These are phyloP conservation scores for Sphenopsis melanotis DNA, from an alignment of 2,797 vertebrate species.

Conservation along the genomic window DNA sequence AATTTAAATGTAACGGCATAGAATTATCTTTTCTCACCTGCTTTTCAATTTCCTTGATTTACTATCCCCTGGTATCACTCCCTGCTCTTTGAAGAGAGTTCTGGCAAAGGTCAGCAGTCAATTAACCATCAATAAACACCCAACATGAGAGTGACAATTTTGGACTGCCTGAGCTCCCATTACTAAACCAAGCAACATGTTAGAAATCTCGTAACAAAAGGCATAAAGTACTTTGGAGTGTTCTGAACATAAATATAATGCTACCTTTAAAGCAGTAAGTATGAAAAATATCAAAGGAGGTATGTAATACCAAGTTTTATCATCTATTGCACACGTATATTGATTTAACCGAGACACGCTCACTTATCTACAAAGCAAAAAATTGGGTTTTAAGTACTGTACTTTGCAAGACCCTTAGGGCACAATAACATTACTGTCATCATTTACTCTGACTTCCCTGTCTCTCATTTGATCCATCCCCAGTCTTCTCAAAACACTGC, in stretches of 20 bases:
- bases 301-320: slow-evolving; percentile 44
- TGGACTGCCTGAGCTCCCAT: not conserved
- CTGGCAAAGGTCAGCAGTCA: slow-evolving; percentile 49
- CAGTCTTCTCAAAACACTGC: not conserved
- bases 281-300: slow-evolving; percentile 48
- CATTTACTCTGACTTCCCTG: not conserved
- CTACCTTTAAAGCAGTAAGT: slow-evolving; percentile 36
- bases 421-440: slow-evolving; percentile 54
- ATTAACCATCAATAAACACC: slow-evolving; percentile 19
- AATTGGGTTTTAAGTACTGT: slow-evolving; percentile 55
- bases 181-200: not conserved
- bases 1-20: not conserved
- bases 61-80: not conserved
- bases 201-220: not conserved
- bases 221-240: not conserved
- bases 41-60: not conserved
- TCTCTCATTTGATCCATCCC: not conserved
- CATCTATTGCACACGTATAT: slow-evolving; percentile 10
- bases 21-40: not conserved
- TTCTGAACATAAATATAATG: not conserved
- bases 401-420: slow-evolving; percentile 48
- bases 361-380: slow-evolving; percentile 65
- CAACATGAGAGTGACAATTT: not conserved
- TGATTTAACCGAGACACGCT: slow-evolving; percentile 40
- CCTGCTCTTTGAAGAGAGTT: not conserved